Evolutionary conservation across 2,888 invertebrate genomes (phyloP), one percentile per base, ranked within the genome.

Genomic region (Petrolisthes cinctipes): DNA sequence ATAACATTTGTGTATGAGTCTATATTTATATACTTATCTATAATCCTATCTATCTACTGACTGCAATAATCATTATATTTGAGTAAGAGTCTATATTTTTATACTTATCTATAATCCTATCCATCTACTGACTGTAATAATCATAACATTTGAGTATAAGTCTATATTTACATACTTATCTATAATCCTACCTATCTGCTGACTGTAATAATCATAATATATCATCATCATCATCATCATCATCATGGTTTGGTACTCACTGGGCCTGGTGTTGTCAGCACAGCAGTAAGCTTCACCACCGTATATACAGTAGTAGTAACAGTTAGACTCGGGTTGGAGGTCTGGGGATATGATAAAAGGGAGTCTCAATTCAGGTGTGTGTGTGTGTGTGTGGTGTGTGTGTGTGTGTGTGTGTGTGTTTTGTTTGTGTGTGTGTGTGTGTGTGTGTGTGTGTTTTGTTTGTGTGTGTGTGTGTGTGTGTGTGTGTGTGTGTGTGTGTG

Each of bases 221-320:
- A 14, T 66, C 3, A 66, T 66, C 66, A 66, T 61, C 17, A 61
- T 9, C 7, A 14, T 14, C 6, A 14, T 11, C 11, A 17, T 61
- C 17, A 61, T 61, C 0, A 61, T 11, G 61, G 20, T 71, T 6
- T 71, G 71, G n/a, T 71, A 71, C 71, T 71, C 6, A 71, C 71
- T 71, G 1, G 71, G 71, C 71, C 71, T 71, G 71, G 71, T n/a
- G 71, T 71, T n/a, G 71, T 71, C 71, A 6, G 17, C 71, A 71
- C 71, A 71, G 71, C 71, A 71, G 71, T 71, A 71, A 6, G 20
- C 71, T 6, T 1, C 17, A 71, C 71, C 71, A 71, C 4, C 71
- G 20, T 71, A 71, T 14, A n/a, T 1, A 20, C 71, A 71, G 71
- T 71, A 71, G 20, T 71, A 71, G 37, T 37, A 37, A 37, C 37